Base-by-base conservation (phyloP, 2,888 invertebrate species). In the Drosophila diplacantha region DNA sequence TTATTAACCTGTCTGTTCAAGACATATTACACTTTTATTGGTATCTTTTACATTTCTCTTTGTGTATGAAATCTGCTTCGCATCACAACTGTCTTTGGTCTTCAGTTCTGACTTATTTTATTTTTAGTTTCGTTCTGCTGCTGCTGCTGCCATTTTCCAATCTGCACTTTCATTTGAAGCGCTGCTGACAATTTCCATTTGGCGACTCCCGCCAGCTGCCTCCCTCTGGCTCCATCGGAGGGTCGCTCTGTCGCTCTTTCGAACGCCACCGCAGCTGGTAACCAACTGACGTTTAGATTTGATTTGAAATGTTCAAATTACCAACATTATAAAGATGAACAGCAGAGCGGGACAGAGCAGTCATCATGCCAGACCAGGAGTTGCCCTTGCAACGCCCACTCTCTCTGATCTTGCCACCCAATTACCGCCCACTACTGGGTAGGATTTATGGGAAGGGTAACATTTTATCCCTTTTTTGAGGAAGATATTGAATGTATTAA, bases 221-320 rank as follows among this genome's bases (percentile, higher is more conserved):
- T 34, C 11, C 38, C 18, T 14, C 49, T 24, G n/a, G 26, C 22
- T 29, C 12, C 34, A 18, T 12, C 26, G 18, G 38, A 6, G 12
- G 7, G 53, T 22, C 53, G 26, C 37, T n/a, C 35, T n/a, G 16
- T 46, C 37, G 20, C 12, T 14, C 37, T 18, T 26, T 26, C 35
- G 35, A 54, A 29, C 26, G 24, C 26, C 76, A 74, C 79, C 81
- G 57, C 82, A 80, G 75, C 78, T 80, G 74, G 69, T 80, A 77
- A 80, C 78, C 76, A 77, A 77, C 81, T 80, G 76, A 80, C 79
- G 72, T 81, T 72, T 77, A 75, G 79, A 79, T 79, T 79, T 81
- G 83, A 81, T 81, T 83, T 83, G 75, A 77, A 81, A 81, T 79
- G 77, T 81, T 77, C 70, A 75, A 77, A 83, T 81, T 83, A 77